Base-by-base conservation (phyloP, 1,140 invertebrate species). In the Sminthurides bifidus region DNA sequence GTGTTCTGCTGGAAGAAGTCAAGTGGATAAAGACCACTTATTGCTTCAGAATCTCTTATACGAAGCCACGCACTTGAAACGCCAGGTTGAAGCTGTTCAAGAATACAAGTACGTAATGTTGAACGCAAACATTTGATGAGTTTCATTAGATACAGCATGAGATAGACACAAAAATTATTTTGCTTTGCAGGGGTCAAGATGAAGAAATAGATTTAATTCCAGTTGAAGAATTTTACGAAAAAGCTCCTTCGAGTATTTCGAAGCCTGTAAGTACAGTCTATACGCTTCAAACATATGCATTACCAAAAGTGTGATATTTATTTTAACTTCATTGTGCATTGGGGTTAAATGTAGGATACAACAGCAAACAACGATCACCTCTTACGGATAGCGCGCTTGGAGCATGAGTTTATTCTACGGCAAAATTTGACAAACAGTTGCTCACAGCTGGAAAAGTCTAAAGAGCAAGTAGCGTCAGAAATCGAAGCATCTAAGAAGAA, bases 1-100 rank as follows among this genome's bases (percentile, higher is more conserved):
- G 19, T 74, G 86, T 2, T 77, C 79, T 46, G 75, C 81, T 69
- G 84, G 84, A 52, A 92, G 93, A 70, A 82, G 83, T 64, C 82
- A 82, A 64, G 88, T 93, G 0, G 92, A 96, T 66, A 83, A 83
- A 55, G 84, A 83, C 63, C 87, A 94, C 74, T 72, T 97, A 21
- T 84, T 90, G 64, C 76, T 93, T 52, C 91, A 96, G 71, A 96
- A 96, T 74, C 74, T 96, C n/a, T 70, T 94, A 0, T 96, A 96
- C 72, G 93, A 96, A 77, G 82, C 87, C 12, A 83, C 88, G 68
- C 90, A 96, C 75, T 74, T 96, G 1, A 83, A 91, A 59, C 90
- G 90, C 65, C 92, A 96, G 78, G 89, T 93, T 14, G 81, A 84
- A 2, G 92, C 92, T 68, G 95, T 92, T 71, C 74, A 91, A 26